Evolutionary conservation across 2,888 invertebrate genomes (phyloP), one percentile per base, ranked within the genome.

Genomic region (Xylota segnis): DNA sequence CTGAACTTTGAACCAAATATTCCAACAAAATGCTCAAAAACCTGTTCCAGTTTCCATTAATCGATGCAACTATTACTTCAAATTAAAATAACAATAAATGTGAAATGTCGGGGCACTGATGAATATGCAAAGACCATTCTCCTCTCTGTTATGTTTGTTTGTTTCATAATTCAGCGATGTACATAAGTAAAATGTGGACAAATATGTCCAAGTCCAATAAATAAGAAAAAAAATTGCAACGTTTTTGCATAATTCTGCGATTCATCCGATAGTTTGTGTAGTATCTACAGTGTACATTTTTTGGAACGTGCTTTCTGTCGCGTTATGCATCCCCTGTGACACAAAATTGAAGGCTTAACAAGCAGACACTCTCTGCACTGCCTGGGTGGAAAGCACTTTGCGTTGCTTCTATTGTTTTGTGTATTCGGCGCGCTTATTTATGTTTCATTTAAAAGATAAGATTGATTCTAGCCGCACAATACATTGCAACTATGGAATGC

Each of bases 291-390:
- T 34, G 47, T 34, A 16, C 2, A 10, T 5, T 10, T 47, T 32
- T 14, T 34, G 32, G 32, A 50, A 65, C 65, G 65, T 65, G 47
- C 47, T 50, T 34, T 5, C 23, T 45, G 45, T 10, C 14, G 16
- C 2, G 43, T 45, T 61, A 5, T 61, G 29, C 14, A 18, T 14
- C 23, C n/a, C 45, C 23, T 61, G 9, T 14, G 23, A 27, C 27
- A 7, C 1, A 23, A n/a, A 6, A 10, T 23, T 43, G 23, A 23
- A 52, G 12, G 23, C 27, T 10, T 9, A 10, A 16, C 16, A 18
- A 37, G 10, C n/a, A n/a, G n/a, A n/a, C n/a, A n/a, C n/a, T n/a
- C n/a, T n/a, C n/a, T 37, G 40, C 5, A 40, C 10, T 40, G 2
- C 1, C 9, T 43, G 43, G 14, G 14, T 40, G 43, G 6, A 43